Evolutionary conservation across 2,113 vertebrate species (phyloP), one percentile per base, ranked within the genome.

Genomic region (Pterophyllum scalare): DNA sequence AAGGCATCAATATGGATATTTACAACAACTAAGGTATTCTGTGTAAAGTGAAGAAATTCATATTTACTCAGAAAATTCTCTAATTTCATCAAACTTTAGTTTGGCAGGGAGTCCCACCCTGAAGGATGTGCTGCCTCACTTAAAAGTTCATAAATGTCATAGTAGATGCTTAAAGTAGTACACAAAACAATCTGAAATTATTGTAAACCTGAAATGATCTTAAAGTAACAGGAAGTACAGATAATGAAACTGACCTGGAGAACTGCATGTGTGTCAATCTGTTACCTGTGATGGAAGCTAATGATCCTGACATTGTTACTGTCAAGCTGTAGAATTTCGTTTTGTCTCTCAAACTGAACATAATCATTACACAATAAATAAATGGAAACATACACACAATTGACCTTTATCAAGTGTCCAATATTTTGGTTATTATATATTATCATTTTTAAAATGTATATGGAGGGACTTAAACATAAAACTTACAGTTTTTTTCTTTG

Each of bases 401-500:
- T 56, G 28, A 24, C 28, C 26, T 31, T 72, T 31, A 70, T 20
- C 43, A 70, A 7, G 43, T 56, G 22, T 81, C 15, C 4, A 6
- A n/a, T 59, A 22, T 54, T 60, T 61, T 49, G 40, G 24, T 61
- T 28, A 56, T 64, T 15, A n/a, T 31, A n/a, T 12, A 33, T 49
- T 62, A 40, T 43, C 10, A 1, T 28, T 38, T 38, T 35, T 17
- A 62, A 9, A 28, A 13, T 59, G n/a, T 35, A 20, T 31, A 35
- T 33, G 7, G 20, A 64, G 76, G 60, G 20, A 80, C 22, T 74
- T 26, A 82, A 72, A 40, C 40, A 79, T 86, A 19, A 81, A 77
- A 94, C 93, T 93, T 92, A 94, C 93, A 74, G 67, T 90, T 89
- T 62, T 62, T 90, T 89, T 62, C 46, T 76, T 61, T 52, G 77